A percentile compares a stretch with the other conserved stretches of the same genome.
phyloP scores from a whole-genome alignment of 1,140 invertebrate species.

The Drosophila burlai region DNA sequence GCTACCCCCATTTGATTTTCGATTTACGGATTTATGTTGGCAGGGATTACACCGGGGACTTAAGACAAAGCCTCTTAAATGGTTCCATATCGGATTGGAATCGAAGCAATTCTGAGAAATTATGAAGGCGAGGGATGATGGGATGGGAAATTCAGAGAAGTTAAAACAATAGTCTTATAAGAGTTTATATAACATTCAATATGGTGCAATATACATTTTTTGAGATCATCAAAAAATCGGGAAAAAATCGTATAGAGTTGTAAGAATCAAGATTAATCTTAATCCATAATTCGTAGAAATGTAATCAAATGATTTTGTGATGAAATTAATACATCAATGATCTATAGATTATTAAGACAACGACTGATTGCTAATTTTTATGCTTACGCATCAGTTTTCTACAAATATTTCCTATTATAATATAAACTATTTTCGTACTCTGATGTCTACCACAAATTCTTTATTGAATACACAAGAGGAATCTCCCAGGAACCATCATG shows the following conservation, averaged over 20 bases:
- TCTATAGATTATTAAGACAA: no score
- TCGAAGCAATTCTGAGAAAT: not conserved
- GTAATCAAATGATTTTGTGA: not conserved
- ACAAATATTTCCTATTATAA: not conserved
- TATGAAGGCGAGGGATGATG: not conserved
- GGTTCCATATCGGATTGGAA: not conserved
- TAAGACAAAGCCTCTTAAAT: not conserved
- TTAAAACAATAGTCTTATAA: not conserved
- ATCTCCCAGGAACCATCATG: no score
- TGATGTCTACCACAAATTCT: not conserved
- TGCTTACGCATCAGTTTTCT: not conserved
- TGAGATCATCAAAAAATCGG: not conserved
- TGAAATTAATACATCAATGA: not conserved
- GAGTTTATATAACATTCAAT: no score
- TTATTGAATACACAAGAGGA: no score
- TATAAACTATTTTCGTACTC: not conserved
- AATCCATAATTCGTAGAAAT: not conserved
- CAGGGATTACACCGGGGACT: constrained; percentile 7
- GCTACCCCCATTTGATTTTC: constrained; percentile 9
- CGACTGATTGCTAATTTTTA: not conserved
- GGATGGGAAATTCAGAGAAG: not conserved
- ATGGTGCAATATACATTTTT: not conserved
- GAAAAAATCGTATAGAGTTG: not conserved
- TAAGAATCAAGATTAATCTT: not conserved
- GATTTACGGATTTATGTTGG: constrained; percentile 18